phyloP scores from a whole-genome alignment of 2,888 invertebrate species.

The Diplolepis rosae region DNA sequence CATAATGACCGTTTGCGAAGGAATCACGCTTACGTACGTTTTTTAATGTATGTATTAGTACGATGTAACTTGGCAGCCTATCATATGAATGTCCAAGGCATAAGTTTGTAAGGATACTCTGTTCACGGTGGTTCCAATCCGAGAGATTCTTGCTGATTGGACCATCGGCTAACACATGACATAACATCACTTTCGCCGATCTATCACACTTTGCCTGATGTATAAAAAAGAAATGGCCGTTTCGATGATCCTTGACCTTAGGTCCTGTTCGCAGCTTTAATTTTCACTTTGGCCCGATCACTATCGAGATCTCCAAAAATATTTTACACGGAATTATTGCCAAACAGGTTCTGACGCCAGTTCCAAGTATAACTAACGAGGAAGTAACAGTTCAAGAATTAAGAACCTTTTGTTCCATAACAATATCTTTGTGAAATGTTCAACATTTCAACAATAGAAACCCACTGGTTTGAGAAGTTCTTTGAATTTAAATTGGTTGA shows the following conservation, averaged over 20 bases:
- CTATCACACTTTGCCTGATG: conserved; percentile 56
- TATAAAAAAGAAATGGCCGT: conserved; percentile 25
- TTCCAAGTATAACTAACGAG: background rate
- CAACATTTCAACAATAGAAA: background rate
- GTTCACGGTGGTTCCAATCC: background rate
- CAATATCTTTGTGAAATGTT: background rate
- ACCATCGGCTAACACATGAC: conserved; percentile 46
- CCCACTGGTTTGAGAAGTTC: background rate
- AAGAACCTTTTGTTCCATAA: background rate
- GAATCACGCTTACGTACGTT: conserved; percentile 31
- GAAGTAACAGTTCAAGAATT: background rate
- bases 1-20: conserved; percentile 40
- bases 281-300: conserved; percentile 1
- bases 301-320: conserved; percentile 1
- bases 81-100: background rate
- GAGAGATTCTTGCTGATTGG: conserved; percentile 46
- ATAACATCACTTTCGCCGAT: conserved; percentile 63
- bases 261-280: conserved; percentile 4
- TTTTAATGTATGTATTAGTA: conserved; percentile 15
- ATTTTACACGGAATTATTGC: background rate
- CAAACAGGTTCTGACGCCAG: background rate
- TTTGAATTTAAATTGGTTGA: too few species aligned
- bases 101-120: conserved; percentile 11
- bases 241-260: conserved; percentile 24
- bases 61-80: background rate